Evolutionary conservation across 92 coral and sea anemone genomes (phyloP).

Genomic region (Galaxea fascicularis): DNA sequence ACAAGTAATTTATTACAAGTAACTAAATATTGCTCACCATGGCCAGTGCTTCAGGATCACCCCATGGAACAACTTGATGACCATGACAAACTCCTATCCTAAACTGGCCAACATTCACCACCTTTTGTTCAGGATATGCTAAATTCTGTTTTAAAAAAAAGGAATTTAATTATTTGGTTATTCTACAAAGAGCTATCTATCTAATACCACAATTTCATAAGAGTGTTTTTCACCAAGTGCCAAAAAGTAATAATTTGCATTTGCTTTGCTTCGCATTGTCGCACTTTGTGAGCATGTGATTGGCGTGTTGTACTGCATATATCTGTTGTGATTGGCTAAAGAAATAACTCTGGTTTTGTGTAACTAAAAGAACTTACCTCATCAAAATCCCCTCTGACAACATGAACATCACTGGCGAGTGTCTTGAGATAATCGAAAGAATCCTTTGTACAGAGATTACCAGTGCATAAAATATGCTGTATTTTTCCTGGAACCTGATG

Average conservation of each 20-base stretch:
- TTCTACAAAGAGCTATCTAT: too few relatives aligned
- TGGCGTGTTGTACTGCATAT: too few relatives aligned
- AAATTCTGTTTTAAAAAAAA: conserved; percentile 74
- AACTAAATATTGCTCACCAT: conserved; percentile 69
- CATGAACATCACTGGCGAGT: conserved; percentile 96
- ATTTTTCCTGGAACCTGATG: conserved; percentile 97
- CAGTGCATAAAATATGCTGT: conserved; percentile 97
- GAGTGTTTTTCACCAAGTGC: too few relatives aligned
- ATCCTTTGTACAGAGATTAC: conserved; percentile 97
- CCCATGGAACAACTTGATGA: conserved; percentile 99
- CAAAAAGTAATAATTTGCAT: too few relatives aligned
- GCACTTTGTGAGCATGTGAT: too few relatives aligned
- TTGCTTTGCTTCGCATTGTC: too few relatives aligned
- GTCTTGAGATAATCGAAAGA: conserved; percentile 96
- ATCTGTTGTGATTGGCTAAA: too few relatives aligned
- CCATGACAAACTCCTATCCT: conserved; percentile 99
- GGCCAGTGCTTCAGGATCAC: conserved; percentile 96
- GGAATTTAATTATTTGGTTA: too few relatives aligned
- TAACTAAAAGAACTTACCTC: conserved; percentile 63
- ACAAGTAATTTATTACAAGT: too few relatives aligned
- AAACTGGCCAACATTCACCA: conserved; percentile 97
- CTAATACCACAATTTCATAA: too few relatives aligned
- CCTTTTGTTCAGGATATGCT: conserved; percentile 98
- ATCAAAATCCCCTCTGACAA: conserved; percentile 98
- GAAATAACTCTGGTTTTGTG: not conserved